Conservation (phyloP, 2,888 invertebrate species). For the Nemotelus pantherinus region DNA sequence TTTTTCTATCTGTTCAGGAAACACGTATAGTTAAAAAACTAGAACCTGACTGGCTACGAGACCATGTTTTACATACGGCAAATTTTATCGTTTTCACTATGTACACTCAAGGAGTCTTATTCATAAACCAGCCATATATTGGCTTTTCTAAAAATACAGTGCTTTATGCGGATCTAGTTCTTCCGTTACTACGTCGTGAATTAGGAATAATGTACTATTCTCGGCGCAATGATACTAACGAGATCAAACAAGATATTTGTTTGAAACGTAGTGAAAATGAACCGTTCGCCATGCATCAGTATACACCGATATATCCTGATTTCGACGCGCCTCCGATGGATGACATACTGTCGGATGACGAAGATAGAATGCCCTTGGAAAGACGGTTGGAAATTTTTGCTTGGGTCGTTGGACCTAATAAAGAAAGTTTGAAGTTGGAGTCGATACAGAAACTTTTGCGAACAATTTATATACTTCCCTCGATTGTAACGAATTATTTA, state of each 20-base stretch:
- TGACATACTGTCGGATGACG: conserved; percentile 33
- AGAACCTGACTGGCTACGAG: conserved; percentile 44
- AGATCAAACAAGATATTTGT: conserved; percentile 27
- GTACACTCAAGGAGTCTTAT: conserved; percentile 23
- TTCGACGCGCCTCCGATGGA: conserved; percentile 34
- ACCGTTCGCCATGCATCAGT: conserved; percentile 36
- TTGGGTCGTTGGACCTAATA: conserved; percentile 39
- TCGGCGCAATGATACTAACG: conserved; percentile 2
- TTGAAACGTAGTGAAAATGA: conserved; percentile 46
- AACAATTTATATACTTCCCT: conserved; percentile 40
- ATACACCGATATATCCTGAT: conserved; percentile 44
- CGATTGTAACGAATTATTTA: conserved; percentile 40
- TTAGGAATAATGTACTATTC: conserved; percentile 43
- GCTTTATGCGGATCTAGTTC: conserved; percentile 41
- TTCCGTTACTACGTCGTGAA: conserved; percentile 44
- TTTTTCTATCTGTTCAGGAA: conserved; percentile 15
- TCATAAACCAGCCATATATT: conserved; percentile 44
- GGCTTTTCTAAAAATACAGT: conserved; percentile 44
- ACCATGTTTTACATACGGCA: conserved; percentile 44
- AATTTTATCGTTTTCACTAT: conserved; percentile 35
- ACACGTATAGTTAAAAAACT: conserved; percentile 12
- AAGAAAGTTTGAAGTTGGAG: conserved; percentile 12
- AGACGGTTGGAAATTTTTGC: conserved; percentile 27
- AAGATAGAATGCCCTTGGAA: not conserved
- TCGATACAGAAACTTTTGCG: conserved; percentile 12